Evolutionary conservation across 2,888 invertebrate genomes (phyloP).

Genomic region (Boloria selene): DNA sequence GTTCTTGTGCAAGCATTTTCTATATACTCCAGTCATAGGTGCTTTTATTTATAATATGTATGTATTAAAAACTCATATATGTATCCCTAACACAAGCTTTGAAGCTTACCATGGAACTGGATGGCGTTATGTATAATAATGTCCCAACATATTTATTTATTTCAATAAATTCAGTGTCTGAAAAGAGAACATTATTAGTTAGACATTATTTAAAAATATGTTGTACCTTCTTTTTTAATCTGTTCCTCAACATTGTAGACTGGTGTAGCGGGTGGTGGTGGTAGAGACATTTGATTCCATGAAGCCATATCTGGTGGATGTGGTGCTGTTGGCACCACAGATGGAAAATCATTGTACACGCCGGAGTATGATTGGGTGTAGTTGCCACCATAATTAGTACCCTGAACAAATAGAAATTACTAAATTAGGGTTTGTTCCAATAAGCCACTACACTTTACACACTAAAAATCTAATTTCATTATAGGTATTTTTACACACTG

Average conservation of each 20-base stretch:
- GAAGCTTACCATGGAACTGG: too few relatives aligned
- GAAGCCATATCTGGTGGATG: slow-evolving; percentile 58
- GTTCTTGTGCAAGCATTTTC: too few relatives aligned
- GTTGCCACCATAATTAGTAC: slow-evolving; percentile 49
- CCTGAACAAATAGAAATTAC: slow-evolving; percentile 32
- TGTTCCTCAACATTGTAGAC: slow-evolving; percentile 71
- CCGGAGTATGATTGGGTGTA: slow-evolving; percentile 62
- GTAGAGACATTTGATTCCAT: slow-evolving; percentile 75
- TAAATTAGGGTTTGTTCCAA: background rate
- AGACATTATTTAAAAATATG: background rate
- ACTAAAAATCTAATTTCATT: background rate
- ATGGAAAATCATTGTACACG: slow-evolving; percentile 71
- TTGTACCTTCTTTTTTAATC: slow-evolving; percentile 76
- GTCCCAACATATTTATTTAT: too few relatives aligned
- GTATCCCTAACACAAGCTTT: too few relatives aligned
- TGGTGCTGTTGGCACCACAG: slow-evolving; percentile 49
- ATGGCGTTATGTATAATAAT: too few relatives aligned
- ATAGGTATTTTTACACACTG: background rate
- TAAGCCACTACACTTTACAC: background rate
- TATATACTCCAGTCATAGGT: too few relatives aligned
- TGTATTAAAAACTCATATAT: too few relatives aligned
- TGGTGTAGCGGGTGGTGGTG: slow-evolving; percentile 54
- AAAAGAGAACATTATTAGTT: background rate
- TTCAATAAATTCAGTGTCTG: background rate
- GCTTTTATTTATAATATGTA: too few relatives aligned